phyloP scores from a whole-genome alignment of 1,140 invertebrate genomes.

The Episyrphus balteatus region DNA sequence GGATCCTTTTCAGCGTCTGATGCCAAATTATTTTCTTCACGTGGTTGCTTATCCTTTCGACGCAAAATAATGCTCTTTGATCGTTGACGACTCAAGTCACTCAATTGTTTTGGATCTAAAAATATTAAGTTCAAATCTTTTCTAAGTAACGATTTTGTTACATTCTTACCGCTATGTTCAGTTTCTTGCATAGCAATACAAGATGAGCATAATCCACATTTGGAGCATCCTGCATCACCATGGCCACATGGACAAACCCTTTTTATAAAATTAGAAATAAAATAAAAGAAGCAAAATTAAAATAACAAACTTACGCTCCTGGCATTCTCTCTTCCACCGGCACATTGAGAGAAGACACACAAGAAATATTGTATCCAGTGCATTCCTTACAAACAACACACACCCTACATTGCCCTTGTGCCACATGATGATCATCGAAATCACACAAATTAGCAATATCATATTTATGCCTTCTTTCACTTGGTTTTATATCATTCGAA shows the following conservation, averaged over 20 bases:
- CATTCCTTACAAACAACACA: constrained; percentile 88
- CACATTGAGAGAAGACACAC: constrained; percentile 59
- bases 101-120: constrained; percentile 15
- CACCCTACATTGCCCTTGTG: constrained; percentile 33
- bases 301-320: constrained; percentile 61
- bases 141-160: too few relatives aligned
- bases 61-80: constrained; percentile 32
- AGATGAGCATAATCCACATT: constrained; percentile 82
- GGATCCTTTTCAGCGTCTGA: constrained; percentile 56
- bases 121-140: too few relatives aligned
- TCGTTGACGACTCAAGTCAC: constrained; percentile 27
- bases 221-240: constrained; percentile 84
- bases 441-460: constrained; percentile 32
- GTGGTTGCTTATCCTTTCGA: constrained; percentile 27
- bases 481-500: not conserved
- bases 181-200: constrained; percentile 45
- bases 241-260: constrained; percentile 92
- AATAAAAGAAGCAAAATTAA: not conserved
- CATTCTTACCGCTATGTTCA: constrained; percentile 18
- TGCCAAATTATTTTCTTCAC: constrained; percentile 18
- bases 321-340: constrained; percentile 62
- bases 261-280: not conserved
- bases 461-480: constrained; percentile 13
- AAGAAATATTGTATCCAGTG: constrained; percentile 81
- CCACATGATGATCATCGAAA: constrained; percentile 32